These are phyloP conservation scores for Stramonita haemastoma DNA, from an alignment of 2,888 invertebrate species.

Conservation along the genomic window DNA sequence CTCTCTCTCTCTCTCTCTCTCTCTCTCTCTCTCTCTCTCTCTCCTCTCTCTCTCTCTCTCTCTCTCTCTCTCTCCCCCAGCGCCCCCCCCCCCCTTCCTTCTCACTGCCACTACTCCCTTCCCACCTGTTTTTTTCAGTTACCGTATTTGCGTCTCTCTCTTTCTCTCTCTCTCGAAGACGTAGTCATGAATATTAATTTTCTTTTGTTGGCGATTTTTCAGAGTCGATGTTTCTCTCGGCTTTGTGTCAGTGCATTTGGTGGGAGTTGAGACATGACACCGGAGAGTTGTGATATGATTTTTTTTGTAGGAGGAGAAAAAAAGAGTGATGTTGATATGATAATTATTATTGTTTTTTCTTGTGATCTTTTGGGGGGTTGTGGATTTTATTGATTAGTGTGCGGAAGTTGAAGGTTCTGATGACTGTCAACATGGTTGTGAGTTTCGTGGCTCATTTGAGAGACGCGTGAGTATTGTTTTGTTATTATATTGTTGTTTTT, in stretches of 20 bases:
- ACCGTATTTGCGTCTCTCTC: neutral
- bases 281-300: neutral
- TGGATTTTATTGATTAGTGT: neutral
- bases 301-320: neutral
- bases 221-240: too few relatives aligned
- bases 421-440: neutral
- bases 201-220: too few relatives aligned
- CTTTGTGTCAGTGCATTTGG: too few relatives aligned
- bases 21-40: neutral
- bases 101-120: neutral
- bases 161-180: neutral
- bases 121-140: neutral
- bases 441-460: slow-evolving; percentile 14
- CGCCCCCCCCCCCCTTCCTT: neutral
- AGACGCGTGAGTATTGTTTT: neutral
- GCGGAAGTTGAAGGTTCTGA: neutral
- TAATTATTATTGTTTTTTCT: neutral
- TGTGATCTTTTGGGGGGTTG: neutral
- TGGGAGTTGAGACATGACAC: too few relatives aligned
- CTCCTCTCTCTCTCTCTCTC: neutral
- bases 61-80: neutral
- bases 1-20: neutral
- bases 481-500: neutral
- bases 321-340: neutral
- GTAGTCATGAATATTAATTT: too few relatives aligned